Evolutionary conservation across 2,113 vertebrate genomes (phyloP).

Genomic region (Synodontis membranacea): DNA sequence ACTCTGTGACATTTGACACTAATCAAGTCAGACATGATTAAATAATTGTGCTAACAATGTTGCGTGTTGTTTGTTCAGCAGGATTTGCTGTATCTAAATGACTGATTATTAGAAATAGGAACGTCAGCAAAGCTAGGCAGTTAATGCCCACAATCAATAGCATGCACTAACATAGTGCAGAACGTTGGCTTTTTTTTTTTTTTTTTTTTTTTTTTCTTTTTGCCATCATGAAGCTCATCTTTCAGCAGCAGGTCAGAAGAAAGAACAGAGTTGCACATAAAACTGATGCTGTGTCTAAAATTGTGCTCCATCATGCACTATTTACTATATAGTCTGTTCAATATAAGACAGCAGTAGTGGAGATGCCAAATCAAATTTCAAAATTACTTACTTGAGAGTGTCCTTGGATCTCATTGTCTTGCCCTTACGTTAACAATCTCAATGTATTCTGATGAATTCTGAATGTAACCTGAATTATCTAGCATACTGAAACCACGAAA

Average conservation of each 20-base stretch:
- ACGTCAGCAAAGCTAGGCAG: slow-evolving; percentile 20
- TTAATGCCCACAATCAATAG: slow-evolving; percentile 30
- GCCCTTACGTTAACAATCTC: background rate
- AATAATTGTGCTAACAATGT: slow-evolving; percentile 14
- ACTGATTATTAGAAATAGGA: slow-evolving; percentile 35
- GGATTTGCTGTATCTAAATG: slow-evolving; percentile 30
- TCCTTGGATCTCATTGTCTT: background rate
- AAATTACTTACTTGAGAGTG: background rate
- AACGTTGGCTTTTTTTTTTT: slow-evolving; percentile 60
- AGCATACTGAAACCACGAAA: background rate
- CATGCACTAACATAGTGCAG: slow-evolving; percentile 23
- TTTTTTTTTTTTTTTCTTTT: slow-evolving; percentile 58
- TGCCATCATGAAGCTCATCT: slow-evolving; percentile 41
- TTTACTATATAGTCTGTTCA: background rate
- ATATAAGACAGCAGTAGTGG: background rate
- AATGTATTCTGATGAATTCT: background rate
- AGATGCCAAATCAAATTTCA: background rate
- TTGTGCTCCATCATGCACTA: background rate
- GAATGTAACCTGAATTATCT: background rate
- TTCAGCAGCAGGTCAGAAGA: background rate
- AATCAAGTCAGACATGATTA: background rate
- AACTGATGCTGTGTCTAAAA: slow-evolving; percentile 1
- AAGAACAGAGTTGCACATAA: background rate
- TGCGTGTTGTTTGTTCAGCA: background rate
- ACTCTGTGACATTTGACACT: background rate